Evolutionary conservation across 2,113 vertebrate species (phyloP).

Genomic region (Rhabdornis inornatus): DNA sequence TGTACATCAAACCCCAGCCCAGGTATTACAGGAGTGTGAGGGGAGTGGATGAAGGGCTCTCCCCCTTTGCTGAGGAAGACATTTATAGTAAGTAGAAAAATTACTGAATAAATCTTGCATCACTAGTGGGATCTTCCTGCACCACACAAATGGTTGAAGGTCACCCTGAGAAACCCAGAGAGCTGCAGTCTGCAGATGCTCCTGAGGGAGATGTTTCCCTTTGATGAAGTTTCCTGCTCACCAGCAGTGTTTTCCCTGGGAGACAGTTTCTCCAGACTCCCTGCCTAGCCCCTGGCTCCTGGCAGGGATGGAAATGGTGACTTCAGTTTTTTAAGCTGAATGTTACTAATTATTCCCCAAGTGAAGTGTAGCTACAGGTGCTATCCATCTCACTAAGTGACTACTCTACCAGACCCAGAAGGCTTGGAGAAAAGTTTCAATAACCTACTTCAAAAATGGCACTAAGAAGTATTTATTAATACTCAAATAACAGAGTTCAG

Average conservation of each 20-base stretch:
- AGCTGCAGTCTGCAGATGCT: background rate
- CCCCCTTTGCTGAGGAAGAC: background rate
- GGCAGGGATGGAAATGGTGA: background rate
- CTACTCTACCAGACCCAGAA: background rate
- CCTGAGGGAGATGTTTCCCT: background rate
- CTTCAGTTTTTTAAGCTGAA: background rate
- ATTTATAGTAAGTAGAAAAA: background rate
- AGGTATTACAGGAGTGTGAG: accelerated
- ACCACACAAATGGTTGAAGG: background rate
- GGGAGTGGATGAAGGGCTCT: accelerated
- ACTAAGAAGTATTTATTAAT: background rate
- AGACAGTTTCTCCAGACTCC: background rate
- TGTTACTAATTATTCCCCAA: conserved; percentile 21
- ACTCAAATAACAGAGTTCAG: background rate
- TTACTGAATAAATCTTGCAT: background rate
- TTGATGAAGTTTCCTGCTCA: background rate
- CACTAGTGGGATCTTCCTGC: accelerated
- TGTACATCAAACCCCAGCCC: background rate
- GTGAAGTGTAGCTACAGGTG: background rate
- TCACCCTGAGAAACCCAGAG: background rate
- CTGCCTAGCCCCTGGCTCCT: background rate
- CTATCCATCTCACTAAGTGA: background rate
- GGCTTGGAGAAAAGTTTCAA: background rate
- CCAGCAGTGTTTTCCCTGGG: background rate
- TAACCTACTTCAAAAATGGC: background rate